These are phyloP conservation scores for Ptilodon capucinus DNA, from an alignment of 2,888 invertebrate species.

Conservation along the genomic window DNA sequence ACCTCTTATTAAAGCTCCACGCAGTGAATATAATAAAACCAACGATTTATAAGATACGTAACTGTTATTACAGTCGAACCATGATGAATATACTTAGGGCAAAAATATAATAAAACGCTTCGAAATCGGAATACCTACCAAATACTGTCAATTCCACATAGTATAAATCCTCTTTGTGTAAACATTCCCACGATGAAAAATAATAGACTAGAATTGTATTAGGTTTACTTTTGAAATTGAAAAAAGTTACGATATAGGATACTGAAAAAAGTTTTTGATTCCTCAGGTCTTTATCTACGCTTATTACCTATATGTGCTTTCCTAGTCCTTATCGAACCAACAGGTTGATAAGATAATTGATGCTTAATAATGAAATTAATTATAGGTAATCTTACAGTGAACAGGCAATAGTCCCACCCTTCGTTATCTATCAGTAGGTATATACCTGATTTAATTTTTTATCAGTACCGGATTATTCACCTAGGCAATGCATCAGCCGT, in stretches of 20 bases:
- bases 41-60: neutral
- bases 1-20: neutral
- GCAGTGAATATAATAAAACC: neutral
- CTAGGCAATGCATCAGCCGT: slow-evolving; percentile 33
- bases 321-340: no score
- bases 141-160: no score
- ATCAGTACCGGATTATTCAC: slow-evolving; percentile 45
- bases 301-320: no score
- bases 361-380: no score
- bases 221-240: no score
- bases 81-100: neutral
- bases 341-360: no score
- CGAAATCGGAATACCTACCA: no score
- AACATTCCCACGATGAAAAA: no score
- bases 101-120: neutral
- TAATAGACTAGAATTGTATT: neutral
- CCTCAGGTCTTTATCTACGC: no score
- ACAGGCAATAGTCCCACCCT: neutral
- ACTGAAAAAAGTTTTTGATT: no score
- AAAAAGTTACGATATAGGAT: no score
- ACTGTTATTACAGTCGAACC: neutral
- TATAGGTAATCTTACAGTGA: neutral
- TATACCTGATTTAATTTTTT: slow-evolving; percentile 18
- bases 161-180: no score
- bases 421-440: slow-evolving; percentile 10